Evolutionary conservation across 1,140 invertebrate species (phyloP), one percentile per base, ranked within the genome.

Genomic region (Pseudomyrmex cubaensis): DNA sequence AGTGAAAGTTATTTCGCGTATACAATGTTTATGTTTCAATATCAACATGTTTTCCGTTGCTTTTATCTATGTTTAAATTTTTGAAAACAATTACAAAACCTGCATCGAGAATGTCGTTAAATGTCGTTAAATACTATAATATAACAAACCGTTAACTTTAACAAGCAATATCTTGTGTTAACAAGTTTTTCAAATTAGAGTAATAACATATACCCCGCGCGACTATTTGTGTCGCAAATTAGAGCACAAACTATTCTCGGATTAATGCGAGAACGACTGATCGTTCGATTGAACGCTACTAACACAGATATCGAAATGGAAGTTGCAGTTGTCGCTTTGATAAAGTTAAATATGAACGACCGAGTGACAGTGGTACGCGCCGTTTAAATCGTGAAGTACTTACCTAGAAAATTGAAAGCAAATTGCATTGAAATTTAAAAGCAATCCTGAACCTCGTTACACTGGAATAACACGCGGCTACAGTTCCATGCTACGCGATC

Each of bases 351-450:
- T 62, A 25, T 48, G 10, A 46, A 15, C 54, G 52, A 13, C 20
- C 20, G 69, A 22, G 25, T 54, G 22, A 64, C 69, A 78, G 61
- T 78, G 74, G 61, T 74, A 35, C 35, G 46, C 50, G 62, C 67
- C 66, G 82, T 73, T 87, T 87, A 80, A 74, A 87, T 57, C 72
- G 35, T 63, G 62, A 67, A 78, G 86, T 87, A 74, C 76, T 87
- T 87, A 74, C 62, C 86, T 80, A 87, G 86, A 64, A 84, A 87
- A 87, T 87, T 87, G 85, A 87, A 87, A 87, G 85, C 85, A 84
- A 87, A 87, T 87, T 87, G 82, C 86, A 72, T 87, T 84, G 86
- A 87, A 83, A 87, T 87, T 87, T 87, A 87, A 87, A 87, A 76
- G 82, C 82, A 84, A 76, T 83, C 74, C 69, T 72, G 86, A 56